Evolutionary conservation across 2,797 vertebrate species (phyloP).

Genomic region (Clarias pachynema): DNA sequence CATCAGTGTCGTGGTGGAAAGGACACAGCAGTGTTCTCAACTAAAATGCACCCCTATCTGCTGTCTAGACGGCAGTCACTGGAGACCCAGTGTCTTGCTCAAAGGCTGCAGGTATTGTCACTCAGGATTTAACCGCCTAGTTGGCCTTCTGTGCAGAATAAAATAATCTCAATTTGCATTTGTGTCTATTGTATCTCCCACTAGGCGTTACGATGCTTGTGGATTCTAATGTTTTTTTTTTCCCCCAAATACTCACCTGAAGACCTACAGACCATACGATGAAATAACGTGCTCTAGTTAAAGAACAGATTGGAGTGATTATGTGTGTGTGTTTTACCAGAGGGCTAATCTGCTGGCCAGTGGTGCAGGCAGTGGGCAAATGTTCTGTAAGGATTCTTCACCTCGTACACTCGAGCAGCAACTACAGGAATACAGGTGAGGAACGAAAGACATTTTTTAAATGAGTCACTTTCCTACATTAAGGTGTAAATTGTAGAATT

Average conservation of each 20-base stretch:
- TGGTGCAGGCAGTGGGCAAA: conserved; percentile 89
- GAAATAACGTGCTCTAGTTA: neutral
- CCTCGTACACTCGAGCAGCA: conserved; percentile 95
- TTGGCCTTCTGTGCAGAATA: neutral
- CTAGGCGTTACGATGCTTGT: neutral
- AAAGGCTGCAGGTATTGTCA: conserved; percentile 85
- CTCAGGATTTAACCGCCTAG: neutral
- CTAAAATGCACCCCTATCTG: conserved; percentile 79
- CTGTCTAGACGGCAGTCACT: conserved; percentile 88
- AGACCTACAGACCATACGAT: neutral
- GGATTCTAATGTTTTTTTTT: neutral
- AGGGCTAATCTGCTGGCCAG: conserved; percentile 83
- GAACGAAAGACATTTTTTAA: neutral
- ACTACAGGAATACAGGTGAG: conserved; percentile 95
- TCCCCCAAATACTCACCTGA: neutral
- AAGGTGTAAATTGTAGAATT: neutral
- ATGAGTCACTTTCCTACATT: neutral
- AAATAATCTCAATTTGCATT: neutral
- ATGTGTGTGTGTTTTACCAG: conserved; percentile 60
- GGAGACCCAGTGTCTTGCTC: conserved; percentile 91
- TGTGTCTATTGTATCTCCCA: neutral
- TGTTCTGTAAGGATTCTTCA: conserved; percentile 88
- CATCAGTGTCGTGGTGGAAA: conserved; percentile 70
- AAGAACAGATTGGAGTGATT: conserved; percentile 5
- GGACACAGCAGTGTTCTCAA: conserved; percentile 80